Evolutionary conservation across 2,888 invertebrate species (phyloP).

Genomic region (Lasioglossum villosulum): DNA sequence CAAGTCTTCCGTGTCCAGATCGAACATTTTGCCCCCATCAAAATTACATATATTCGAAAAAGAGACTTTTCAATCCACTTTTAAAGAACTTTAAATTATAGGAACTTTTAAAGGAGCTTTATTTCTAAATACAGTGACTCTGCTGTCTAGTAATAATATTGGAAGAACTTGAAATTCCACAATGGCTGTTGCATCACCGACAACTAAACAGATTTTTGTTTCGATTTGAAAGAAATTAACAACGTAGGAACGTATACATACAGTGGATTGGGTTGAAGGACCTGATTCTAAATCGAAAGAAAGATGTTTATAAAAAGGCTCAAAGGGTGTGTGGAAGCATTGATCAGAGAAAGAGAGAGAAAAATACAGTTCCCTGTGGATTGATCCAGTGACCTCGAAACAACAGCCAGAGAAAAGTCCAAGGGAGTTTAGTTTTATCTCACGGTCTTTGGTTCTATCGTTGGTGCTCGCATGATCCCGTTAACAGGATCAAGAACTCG

Average conservation of each 20-base stretch:
- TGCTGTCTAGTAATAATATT: too few relatives aligned
- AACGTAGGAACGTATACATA: too few relatives aligned
- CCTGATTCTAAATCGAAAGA: too few relatives aligned
- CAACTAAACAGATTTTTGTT: too few relatives aligned
- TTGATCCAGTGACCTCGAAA: constrained; percentile 52
- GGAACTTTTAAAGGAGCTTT: too few relatives aligned
- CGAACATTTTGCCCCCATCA: background rate
- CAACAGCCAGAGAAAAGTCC: constrained; percentile 46
- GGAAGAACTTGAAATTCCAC: too few relatives aligned
- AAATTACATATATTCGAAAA: background rate
- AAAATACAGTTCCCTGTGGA: constrained; percentile 13
- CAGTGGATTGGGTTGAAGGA: background rate
- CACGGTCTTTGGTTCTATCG: constrained; percentile 61
- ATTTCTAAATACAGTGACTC: too few relatives aligned
- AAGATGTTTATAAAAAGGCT: background rate
- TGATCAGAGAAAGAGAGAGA: background rate
- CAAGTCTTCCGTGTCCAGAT: background rate
- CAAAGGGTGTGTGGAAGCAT: background rate
- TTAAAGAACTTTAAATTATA: too few relatives aligned
- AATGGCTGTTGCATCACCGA: too few relatives aligned
- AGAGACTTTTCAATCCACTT: background rate
- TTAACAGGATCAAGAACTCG: constrained; percentile 82
- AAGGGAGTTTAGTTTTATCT: constrained; percentile 69
- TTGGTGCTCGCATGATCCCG: constrained; percentile 77
- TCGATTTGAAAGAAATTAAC: too few relatives aligned